These are phyloP conservation scores for Euura saliciscinereae DNA, from an alignment of 1,140 invertebrate genomes.

Conservation along the genomic window DNA sequence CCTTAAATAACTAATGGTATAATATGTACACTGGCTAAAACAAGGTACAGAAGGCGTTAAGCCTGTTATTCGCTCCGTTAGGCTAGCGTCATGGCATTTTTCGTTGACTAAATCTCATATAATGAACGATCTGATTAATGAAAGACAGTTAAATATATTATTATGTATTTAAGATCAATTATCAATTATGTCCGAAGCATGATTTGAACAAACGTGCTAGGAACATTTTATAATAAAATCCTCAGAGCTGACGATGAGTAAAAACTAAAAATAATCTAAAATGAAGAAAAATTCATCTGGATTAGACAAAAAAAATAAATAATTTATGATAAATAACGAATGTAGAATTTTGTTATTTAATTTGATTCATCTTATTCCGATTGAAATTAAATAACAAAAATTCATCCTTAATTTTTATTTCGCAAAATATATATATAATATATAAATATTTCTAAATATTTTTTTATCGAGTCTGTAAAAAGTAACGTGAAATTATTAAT, in stretches of 20 bases:
- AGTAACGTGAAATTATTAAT: background rate
- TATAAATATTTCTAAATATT: background rate
- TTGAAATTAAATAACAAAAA: no score
- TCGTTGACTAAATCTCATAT: slow-evolving; percentile 25
- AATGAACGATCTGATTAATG: slow-evolving; percentile 5
- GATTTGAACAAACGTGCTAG: background rate
- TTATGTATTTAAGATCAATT: background rate
- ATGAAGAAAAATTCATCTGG: no score
- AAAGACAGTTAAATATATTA: slow-evolving; percentile 1
- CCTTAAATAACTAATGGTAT: slow-evolving; percentile 42
- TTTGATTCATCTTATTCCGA: no score
- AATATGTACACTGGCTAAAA: slow-evolving; percentile 45
- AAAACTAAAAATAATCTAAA: no score
- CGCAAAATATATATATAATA: background rate
- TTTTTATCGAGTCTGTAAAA: background rate
- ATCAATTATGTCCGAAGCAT: background rate
- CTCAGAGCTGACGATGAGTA: no score
- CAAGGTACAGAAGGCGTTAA: slow-evolving; percentile 47
- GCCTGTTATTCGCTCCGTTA: slow-evolving; percentile 41
- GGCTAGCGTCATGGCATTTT: slow-evolving; percentile 43
- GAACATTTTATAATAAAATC: slow-evolving; percentile 2
- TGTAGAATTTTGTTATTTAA: no score
- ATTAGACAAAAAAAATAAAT: no score
- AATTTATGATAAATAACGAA: no score
- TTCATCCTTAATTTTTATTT: no score